Conservation (phyloP, 2,797 vertebrate genomes). For the Acanthiza pusilla region DNA sequence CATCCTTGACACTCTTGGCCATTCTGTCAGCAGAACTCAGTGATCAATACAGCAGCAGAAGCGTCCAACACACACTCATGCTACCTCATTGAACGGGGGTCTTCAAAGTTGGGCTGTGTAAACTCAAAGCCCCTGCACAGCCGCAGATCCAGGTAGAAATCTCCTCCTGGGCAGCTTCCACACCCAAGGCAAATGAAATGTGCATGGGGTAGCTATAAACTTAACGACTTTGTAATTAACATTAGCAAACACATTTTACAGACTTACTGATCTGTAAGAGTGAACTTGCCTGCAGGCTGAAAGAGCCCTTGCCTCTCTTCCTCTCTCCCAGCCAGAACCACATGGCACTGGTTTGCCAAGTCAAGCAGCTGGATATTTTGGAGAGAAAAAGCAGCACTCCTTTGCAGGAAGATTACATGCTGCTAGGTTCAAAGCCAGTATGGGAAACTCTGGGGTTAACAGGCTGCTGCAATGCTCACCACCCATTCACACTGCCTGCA, state of each 20-base stretch:
- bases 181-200: not conserved
- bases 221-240: slow-evolving; percentile 36
- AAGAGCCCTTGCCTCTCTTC: not conserved
- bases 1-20: not conserved
- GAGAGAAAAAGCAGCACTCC: not conserved
- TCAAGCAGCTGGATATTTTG: not conserved
- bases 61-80: rapidly evolving
- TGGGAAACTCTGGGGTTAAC: not conserved
- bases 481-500: not conserved
- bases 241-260: slow-evolving; percentile 41
- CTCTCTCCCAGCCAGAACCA: not conserved
- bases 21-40: not conserved
- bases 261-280: slow-evolving; percentile 14
- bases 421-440: not conserved
- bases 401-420: not conserved
- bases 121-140: not conserved
- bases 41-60: not conserved
- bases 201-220: slow-evolving; percentile 2
- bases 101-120: not conserved
- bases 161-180: not conserved
- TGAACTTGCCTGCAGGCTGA: not conserved
- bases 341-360: not conserved
- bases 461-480: not conserved
- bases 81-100: not conserved
- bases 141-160: not conserved